Percentiles rank a stretch among this genome's conserved stretches.
Evolutionary conservation across 1,140 invertebrate genomes (phyloP).

Genomic region (Polypedilum pembai): DNA sequence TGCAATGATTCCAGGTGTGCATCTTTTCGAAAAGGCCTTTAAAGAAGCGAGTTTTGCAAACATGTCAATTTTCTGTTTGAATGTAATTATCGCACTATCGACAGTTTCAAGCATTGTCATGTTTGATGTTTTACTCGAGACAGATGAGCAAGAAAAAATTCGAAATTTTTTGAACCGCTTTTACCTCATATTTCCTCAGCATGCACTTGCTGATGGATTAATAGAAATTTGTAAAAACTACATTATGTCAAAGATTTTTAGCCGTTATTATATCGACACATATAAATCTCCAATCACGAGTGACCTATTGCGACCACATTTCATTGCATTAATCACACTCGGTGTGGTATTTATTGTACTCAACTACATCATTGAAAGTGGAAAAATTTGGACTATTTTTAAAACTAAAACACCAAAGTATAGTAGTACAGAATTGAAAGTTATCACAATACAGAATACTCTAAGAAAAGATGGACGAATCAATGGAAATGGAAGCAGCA

Average conservation of each 20-base stretch:
- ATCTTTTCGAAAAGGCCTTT: conserved; percentile 55
- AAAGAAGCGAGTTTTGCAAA: conserved; percentile 55
- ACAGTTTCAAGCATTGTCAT: conserved; percentile 54
- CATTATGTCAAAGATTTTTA: conserved; percentile 50
- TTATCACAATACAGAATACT: conserved; percentile 35
- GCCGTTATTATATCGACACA: conserved; percentile 57
- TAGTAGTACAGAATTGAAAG: conserved; percentile 37
- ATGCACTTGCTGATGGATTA: conserved; percentile 54
- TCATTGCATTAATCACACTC: conserved; percentile 45
- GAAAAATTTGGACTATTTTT: conserved; percentile 34
- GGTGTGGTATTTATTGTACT: conserved; percentile 46
- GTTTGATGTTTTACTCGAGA: conserved; percentile 55
- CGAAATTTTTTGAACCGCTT: conserved; percentile 52
- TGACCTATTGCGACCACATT: conserved; percentile 50
- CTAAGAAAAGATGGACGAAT: conserved; percentile 32
- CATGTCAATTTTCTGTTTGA: conserved; percentile 57
- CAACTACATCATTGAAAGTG: conserved; percentile 53
- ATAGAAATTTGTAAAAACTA: conserved; percentile 58
- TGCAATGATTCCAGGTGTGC: conserved; percentile 47
- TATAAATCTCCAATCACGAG: conserved; percentile 53
- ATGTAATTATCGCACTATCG: conserved; percentile 52
- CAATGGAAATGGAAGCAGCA: not conserved
- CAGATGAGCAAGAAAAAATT: conserved; percentile 47
- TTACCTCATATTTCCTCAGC: conserved; percentile 56
- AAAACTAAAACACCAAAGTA: conserved; percentile 32